Percentiles rank a stretch among this genome's conserved stretches.
phyloP scores from a whole-genome alignment of 2,888 invertebrate genomes.

The Eupeodes luniger region DNA sequence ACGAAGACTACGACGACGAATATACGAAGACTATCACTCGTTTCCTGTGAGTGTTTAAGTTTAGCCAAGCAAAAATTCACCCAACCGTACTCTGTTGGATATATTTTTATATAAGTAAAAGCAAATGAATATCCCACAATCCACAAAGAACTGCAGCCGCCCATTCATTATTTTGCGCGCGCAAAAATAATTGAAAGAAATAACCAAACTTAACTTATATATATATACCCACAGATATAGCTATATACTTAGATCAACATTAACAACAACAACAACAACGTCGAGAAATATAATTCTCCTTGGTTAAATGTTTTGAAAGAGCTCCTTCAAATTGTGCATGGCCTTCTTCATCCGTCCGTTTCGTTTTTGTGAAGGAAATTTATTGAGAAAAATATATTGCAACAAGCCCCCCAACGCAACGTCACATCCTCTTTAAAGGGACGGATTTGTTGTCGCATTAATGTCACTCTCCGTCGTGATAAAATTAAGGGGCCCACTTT shows the following conservation, averaged over 20 bases:
- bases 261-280: background rate
- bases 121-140: constrained; percentile 59
- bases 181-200: constrained; percentile 25
- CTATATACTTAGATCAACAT: no score
- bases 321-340: constrained; percentile 41
- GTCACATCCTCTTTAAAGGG: constrained; percentile 60
- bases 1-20: constrained; percentile 14
- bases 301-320: constrained; percentile 29
- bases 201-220: no score
- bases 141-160: constrained; percentile 71
- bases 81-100: constrained; percentile 52
- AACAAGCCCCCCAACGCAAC: constrained; percentile 65
- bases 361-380: constrained; percentile 67
- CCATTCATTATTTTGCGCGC: constrained; percentile 75
- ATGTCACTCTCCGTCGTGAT: no score
- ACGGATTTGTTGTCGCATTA: background rate
- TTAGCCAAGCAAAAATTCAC: constrained; percentile 51
- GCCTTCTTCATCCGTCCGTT: constrained; percentile 33
- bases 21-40: constrained; percentile 44
- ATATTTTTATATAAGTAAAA: background rate
- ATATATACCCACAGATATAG: no score
- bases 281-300: background rate
- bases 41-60: constrained; percentile 61
- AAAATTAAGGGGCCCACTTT: no score
- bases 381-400: constrained; percentile 60